Base-by-base conservation (phyloP, 2,113 vertebrate genomes). In the Calyptommatus sinebrachiatus region DNA sequence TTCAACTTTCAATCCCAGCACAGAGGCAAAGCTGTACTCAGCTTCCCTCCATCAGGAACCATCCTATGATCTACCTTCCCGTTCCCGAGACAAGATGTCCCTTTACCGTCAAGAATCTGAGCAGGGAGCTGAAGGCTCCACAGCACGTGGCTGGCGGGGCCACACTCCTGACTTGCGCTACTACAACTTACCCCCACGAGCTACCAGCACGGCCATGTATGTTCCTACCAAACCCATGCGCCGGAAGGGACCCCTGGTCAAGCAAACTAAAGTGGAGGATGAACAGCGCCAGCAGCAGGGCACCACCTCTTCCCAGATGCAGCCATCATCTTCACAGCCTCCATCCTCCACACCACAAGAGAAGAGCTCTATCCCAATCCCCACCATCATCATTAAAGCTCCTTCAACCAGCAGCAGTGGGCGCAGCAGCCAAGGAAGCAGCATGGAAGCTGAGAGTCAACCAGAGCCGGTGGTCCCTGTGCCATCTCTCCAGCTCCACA, bases 371-470 rank as follows among this genome's bases (percentile, higher is more conserved):
- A 98, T 98, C 84, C 94, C 97, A 46, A 97, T 98, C 82, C 97
- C 97, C 82, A 98, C 97, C 86, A 98, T 98, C 67, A 97, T 98
- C 9, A 96, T 98, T 75, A 98, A 98, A 89, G 97, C 97, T 0
- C 97, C 97, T 28, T 98, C 97, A 73, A 98, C 97, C 89, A 98
- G 97, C 90, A 98, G 97, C 92, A 98, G 97, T 76, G 97, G 97
- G 63, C 96, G 96, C 79, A 98, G 97, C 92, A 98, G 97, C 87
- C 97, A 97, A 89, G 97, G 97, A 82, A 98, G 97, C 94, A 98
- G 97, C 75, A 95, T 97, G 86, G 97, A 98, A 91, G 95, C 96
- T 0, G 94, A 97, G 79, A 89, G 83, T 8, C 94, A 93, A 84
- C 90, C 88, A 6, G 94, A 89, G 21, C 93, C 88, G 0, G 88